Base-by-base conservation (phyloP, 2,113 vertebrate species). In the Ifrita kowaldi region DNA sequence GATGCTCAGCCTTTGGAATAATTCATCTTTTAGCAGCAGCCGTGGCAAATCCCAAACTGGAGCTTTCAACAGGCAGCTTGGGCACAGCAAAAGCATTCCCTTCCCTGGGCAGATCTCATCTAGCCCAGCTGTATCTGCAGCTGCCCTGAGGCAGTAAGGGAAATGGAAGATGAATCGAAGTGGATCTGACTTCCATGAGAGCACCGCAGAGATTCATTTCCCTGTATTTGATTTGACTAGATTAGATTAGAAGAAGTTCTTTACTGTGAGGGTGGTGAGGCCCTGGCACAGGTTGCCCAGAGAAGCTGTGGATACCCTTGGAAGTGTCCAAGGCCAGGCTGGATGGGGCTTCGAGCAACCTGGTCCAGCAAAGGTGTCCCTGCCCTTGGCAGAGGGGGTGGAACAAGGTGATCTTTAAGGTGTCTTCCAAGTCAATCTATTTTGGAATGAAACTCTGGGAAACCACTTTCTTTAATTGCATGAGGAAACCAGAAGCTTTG, bases 1-100 rank as follows among this genome's bases (percentile, higher is more conserved):
- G 91, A 90, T 88, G 76, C 71, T 94, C 93, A 96, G 92, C 22
- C 67, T 89, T 83, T 76, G 87, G 75, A 91, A 95, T 93, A 96
- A 95, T 94, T 95, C 44, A 90, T 89, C 64, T 82, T 94, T 59
- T 19, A 90, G 73, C 69, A 86, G 80, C 70, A 93, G 79, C 37
- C 22, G 7, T 64, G 87, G 67, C 62, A 73, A 87, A 69, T 50
- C 80, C 77, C 70, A 80, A 18, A 69, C 18, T 9, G 3, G 60
- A 90, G 73, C 49, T 91, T 89, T 89, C 76, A 78, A 65, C 69
- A 84, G 84, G 27, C 50, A 90, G 64, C 21, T 8, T 8, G 32
- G 49, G 56, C 50, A 81, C 39, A 78, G 55, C 32, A 46, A 63
- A 85, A 90, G 39, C 74, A 32, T 59, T 73, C 19, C 42, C 27